Percentiles rank a stretch among this genome's conserved stretches.
These are phyloP conservation scores for Troides helena DNA, from an alignment of 2,888 invertebrate species.

Conservation along the genomic window DNA sequence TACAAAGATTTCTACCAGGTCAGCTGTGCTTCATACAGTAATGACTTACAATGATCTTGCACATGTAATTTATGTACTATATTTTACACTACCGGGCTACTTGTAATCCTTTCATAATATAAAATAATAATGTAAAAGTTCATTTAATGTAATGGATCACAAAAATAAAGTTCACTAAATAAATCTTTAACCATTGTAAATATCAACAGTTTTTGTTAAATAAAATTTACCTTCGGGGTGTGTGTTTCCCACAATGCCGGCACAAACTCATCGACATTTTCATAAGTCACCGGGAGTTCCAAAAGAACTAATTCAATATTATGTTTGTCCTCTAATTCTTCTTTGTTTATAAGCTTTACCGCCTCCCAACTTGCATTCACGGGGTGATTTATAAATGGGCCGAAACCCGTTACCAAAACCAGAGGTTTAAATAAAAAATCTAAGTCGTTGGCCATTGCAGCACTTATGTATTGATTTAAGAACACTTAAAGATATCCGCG, in stretches of 20 bases:
- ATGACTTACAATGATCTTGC: too few species aligned
- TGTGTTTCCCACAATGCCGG: slow-evolving; percentile 85
- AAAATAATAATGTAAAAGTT: too few species aligned
- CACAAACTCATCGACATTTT: slow-evolving; percentile 82
- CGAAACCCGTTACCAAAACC: slow-evolving; percentile 88
- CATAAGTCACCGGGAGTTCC: slow-evolving; percentile 82
- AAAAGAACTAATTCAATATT: slow-evolving; percentile 44
- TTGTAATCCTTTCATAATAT: too few species aligned
- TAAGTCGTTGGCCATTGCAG: slow-evolving; percentile 46
- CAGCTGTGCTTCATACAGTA: too few species aligned
- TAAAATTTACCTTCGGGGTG: slow-evolving; percentile 81
- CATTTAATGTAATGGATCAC: too few species aligned
- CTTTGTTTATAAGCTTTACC: slow-evolving; percentile 82
- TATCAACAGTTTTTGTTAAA: background rate
- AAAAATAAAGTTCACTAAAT: too few species aligned
- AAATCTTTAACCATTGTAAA: background rate
- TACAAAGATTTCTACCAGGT: too few species aligned
- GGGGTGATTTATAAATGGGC: slow-evolving; percentile 85
- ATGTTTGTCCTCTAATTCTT: slow-evolving; percentile 72
- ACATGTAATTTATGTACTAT: too few species aligned
- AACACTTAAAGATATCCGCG: background rate
- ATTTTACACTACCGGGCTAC: too few species aligned
- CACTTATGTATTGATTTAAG: background rate
- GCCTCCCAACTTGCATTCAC: slow-evolving; percentile 93
- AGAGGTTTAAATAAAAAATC: slow-evolving; percentile 59